phyloP scores from a whole-genome alignment of 1,140 invertebrate genomes.

The Eufriesea mexicana region DNA sequence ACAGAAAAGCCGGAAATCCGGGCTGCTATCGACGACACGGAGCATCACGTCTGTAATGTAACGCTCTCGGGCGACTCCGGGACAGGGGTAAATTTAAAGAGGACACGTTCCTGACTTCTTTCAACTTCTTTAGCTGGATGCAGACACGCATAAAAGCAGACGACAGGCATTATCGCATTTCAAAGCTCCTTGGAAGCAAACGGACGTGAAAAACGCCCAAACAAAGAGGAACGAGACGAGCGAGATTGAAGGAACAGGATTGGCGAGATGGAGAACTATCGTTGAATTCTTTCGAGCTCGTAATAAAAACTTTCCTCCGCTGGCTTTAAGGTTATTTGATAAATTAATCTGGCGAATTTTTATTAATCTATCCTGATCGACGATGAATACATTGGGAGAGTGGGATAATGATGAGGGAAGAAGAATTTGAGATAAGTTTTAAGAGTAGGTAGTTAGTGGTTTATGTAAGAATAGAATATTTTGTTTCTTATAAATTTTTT shows the following conservation, averaged over 20 bases:
- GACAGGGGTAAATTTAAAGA: constrained; percentile 36
- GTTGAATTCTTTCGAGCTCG: background rate
- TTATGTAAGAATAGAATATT: no score
- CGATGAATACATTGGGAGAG: no score
- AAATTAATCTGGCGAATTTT: background rate
- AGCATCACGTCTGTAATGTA: constrained; percentile 44
- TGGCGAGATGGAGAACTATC: background rate
- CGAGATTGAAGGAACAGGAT: background rate
- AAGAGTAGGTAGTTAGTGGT: no score
- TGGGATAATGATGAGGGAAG: no score
- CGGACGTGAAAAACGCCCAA: background rate
- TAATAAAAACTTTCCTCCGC: background rate
- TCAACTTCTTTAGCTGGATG: constrained; percentile 26
- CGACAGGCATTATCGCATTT: constrained; percentile 29
- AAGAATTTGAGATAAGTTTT: no score
- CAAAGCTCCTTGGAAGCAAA: constrained; percentile 5
- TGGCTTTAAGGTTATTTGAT: background rate
- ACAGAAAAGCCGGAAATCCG: constrained; percentile 36
- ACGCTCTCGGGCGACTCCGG: constrained; percentile 3
- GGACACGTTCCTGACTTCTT: constrained; percentile 27
- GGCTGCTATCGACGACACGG: constrained; percentile 33
- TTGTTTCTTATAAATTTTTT: no score
- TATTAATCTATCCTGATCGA: background rate
- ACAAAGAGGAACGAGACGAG: background rate
- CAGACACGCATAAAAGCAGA: constrained; percentile 27